A percentile compares a stretch with the other conserved stretches of the same genome.
Evolutionary conservation across 2,888 invertebrate species (phyloP).

Genomic region (Sphaerophoria taeniata): DNA sequence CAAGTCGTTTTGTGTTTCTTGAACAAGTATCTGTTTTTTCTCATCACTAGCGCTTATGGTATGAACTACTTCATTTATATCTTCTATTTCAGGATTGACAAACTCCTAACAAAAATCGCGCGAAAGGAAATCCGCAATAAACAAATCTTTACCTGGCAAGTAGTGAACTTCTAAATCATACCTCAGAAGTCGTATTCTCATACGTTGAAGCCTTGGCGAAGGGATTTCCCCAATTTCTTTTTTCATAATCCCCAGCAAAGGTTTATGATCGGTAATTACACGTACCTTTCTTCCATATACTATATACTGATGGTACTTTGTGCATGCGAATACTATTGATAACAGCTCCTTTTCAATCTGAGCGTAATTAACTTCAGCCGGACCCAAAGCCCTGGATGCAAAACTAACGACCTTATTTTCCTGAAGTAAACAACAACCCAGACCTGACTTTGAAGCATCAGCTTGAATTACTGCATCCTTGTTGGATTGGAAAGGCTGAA

Average conservation of each 20-base stretch:
- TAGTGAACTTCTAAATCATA: constrained; percentile 68
- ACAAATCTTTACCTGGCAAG: constrained; percentile 65
- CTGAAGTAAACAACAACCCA: constrained; percentile 78
- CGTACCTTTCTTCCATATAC: too few species aligned
- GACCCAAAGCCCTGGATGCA: constrained; percentile 77
- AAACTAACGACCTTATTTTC: constrained; percentile 77
- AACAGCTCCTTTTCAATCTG: constrained; percentile 81
- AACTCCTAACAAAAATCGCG: constrained; percentile 36
- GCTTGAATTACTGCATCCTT: constrained; percentile 77
- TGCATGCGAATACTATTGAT: constrained; percentile 74
- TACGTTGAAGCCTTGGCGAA: constrained; percentile 76
- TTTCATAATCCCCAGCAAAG: constrained; percentile 75
- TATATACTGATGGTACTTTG: too few species aligned
- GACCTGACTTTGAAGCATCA: constrained; percentile 75
- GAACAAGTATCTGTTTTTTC: constrained; percentile 40
- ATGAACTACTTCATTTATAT: constrained; percentile 52
- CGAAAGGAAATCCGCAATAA: constrained; percentile 68
- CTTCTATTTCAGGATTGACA: constrained; percentile 48
- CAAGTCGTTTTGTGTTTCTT: constrained; percentile 33
- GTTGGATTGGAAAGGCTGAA: constrained; percentile 69
- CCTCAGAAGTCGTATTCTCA: constrained; percentile 76
- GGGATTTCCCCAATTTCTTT: constrained; percentile 77
- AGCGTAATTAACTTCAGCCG: constrained; percentile 77
- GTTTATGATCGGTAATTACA: too few species aligned
- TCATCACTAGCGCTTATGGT: constrained; percentile 53